Base-by-base conservation (phyloP, 2,113 vertebrate species). In the Fukomys damarensis region DNA sequence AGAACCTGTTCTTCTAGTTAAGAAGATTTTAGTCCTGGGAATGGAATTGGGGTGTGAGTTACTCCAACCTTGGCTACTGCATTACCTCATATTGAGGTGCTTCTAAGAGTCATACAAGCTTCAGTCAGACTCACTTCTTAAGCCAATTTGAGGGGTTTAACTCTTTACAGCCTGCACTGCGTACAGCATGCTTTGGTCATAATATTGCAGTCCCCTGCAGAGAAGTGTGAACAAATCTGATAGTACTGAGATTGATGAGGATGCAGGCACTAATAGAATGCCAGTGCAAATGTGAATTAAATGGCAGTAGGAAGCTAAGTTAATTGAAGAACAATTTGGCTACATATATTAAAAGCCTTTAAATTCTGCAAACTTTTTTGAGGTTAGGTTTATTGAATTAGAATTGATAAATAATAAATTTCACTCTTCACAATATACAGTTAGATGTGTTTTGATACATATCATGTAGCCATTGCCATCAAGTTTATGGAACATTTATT, bases 371-470 rank as follows among this genome's bases (percentile, higher is more conserved):
- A 63, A 54, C 56, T 81, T 91, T 94, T 90, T 82, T 58, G 86
- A 83, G 66, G 7, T 92, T 59, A 87, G 28, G 19, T 79, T 81
- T 89, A 72, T 72, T 66, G 56, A 95, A 49, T n/a, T 72, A 86
- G 66, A 96, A 87, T 76, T 96, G 72, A 63, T 22, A 68, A 94
- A 94, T 5, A 86, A 85, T 77, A 85, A 89, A 88, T 77, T 43
- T 66, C 35, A 74, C 56, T 66, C 32, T 89, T 77, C 46, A 43
- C 59, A 72, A 61, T 74, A 9, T 79, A 77, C 0, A n/a, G 30
- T 80, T 59, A 66, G 84, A 74, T 88, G n/a, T 92, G 12, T 84
- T 96, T 94, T 94, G 68, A 92, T 84, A 54, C 30, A 3, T 52
- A 22, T 72, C 4, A 2, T 66, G 10, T 84, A 87, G 80, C 74